phyloP scores from a whole-genome alignment of 2,113 vertebrate genomes.

The Eptesicus fuscus region DNA sequence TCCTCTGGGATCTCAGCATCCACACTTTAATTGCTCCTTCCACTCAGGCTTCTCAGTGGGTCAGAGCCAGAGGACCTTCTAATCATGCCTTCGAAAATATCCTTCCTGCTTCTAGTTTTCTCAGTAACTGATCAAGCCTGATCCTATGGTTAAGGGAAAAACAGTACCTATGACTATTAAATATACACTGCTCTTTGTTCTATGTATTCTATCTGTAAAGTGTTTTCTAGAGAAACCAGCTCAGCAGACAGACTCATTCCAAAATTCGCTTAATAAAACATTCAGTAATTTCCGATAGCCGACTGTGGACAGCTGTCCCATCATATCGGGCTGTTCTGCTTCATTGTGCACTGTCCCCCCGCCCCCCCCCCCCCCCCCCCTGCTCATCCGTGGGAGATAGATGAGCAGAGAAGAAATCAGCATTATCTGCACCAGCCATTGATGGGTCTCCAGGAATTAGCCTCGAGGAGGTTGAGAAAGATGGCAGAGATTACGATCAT shows the following conservation, averaged over 20 bases:
- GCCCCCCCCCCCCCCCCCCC: no score
- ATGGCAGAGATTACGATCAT: not conserved
- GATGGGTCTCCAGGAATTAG: not conserved
- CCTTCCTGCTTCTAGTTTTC: not conserved
- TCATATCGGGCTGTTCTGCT: not conserved
- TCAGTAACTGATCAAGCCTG: not conserved
- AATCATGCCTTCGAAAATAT: not conserved
- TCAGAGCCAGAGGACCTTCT: not conserved
- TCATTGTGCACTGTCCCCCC: not conserved
- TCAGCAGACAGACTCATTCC: not conserved
- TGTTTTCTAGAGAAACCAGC: not conserved
- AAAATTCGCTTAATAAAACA: not conserved
- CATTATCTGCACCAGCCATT: not conserved
- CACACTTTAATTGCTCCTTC: not conserved
- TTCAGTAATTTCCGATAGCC: not conserved
- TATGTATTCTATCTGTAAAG: not conserved
- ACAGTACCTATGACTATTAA: not conserved
- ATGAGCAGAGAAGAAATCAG: not conserved
- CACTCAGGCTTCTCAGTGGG: not conserved
- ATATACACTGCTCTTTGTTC: not conserved
- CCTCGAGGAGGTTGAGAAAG: not conserved
- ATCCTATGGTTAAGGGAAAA: not conserved
- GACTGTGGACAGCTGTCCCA: not conserved
- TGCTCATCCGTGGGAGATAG: rapidly evolving
- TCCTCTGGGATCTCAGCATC: not conserved